phyloP scores from a whole-genome alignment of 2,797 vertebrate genomes.

The Rachycentron canadum region DNA sequence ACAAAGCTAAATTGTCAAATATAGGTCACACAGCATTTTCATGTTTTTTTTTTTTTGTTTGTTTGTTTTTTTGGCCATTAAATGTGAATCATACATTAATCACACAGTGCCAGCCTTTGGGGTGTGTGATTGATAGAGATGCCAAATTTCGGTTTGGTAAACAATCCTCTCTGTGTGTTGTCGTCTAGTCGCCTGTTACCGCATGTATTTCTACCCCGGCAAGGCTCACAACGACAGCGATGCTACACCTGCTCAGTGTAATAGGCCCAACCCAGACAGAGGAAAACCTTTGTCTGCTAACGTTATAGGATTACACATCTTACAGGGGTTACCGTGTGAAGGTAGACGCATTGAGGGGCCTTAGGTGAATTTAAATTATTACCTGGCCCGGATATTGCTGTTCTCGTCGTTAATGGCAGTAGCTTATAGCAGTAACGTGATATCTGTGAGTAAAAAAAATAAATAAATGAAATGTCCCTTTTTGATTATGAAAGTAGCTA shows the following conservation, averaged over 20 bases:
- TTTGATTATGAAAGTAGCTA: slow-evolving; percentile 35
- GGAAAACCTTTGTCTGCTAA: slow-evolving; percentile 72
- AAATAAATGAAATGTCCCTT: slow-evolving; percentile 27
- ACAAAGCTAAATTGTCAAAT: slow-evolving; percentile 56
- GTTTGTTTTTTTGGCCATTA: not conserved
- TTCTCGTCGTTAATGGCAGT: not conserved
- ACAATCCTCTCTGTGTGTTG: slow-evolving; percentile 10
- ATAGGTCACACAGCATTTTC: slow-evolving; percentile 60
- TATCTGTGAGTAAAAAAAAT: slow-evolving; percentile 15
- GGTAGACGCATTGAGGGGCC: slow-evolving; percentile 34
- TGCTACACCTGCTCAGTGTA: slow-evolving; percentile 67
- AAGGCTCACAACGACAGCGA: slow-evolving; percentile 30
- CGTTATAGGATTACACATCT: slow-evolving; percentile 69
- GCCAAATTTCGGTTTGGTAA: slow-evolving; percentile 15
- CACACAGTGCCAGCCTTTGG: slow-evolving; percentile 14
- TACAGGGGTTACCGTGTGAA: slow-evolving; percentile 48
- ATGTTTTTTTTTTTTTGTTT: slow-evolving; percentile 7
- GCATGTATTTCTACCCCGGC: slow-evolving; percentile 18
- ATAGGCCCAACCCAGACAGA: slow-evolving; percentile 62
- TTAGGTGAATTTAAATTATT: slow-evolving; percentile 28
- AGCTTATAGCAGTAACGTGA: not conserved
- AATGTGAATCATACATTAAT: slow-evolving; percentile 1
- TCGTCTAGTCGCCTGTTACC: slow-evolving; percentile 9
- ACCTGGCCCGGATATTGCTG: slow-evolving; percentile 7
- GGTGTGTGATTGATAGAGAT: slow-evolving; percentile 24